Conservation (phyloP, 2,888 invertebrate genomes). For the Allolobophora icterica region DNA sequence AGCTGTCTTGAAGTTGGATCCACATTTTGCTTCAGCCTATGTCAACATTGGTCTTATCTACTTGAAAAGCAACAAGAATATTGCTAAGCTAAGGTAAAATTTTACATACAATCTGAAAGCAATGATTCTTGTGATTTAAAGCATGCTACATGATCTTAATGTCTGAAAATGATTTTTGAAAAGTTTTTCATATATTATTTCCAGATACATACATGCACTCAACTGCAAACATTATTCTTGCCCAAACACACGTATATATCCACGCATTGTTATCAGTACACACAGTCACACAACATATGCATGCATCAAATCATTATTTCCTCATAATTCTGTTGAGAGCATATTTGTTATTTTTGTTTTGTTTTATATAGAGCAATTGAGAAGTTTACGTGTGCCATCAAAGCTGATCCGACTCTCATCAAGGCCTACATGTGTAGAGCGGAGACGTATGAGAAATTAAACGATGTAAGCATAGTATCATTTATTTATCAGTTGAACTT, state of each 20-base stretch:
- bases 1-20: conserved; percentile 61
- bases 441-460: conserved; percentile 61
- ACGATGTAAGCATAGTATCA: conserved; percentile 54
- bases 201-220: not conserved
- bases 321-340: not conserved
- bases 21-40: conserved; percentile 62
- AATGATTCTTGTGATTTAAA: no score
- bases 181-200: not conserved
- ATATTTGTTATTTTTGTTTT: not conserved
- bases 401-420: conserved; percentile 64
- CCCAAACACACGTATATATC: not conserved
- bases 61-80: conserved; percentile 51
- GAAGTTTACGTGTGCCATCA: conserved; percentile 62
- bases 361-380: conserved; percentile 59
- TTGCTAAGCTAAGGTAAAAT: conserved; percentile 58
- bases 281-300: not conserved
- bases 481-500: not conserved
- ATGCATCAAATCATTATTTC: not conserved
- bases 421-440: conserved; percentile 64
- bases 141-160: not conserved
- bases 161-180: not conserved
- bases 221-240: not conserved
- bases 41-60: conserved; percentile 64
- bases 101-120: not conserved
- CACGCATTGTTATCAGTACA: not conserved